A percentile compares a stretch with the other conserved stretches of the same genome.
Evolutionary conservation across 1,140 invertebrate species (phyloP).

Genomic region (Melipona quadrifasciata): DNA sequence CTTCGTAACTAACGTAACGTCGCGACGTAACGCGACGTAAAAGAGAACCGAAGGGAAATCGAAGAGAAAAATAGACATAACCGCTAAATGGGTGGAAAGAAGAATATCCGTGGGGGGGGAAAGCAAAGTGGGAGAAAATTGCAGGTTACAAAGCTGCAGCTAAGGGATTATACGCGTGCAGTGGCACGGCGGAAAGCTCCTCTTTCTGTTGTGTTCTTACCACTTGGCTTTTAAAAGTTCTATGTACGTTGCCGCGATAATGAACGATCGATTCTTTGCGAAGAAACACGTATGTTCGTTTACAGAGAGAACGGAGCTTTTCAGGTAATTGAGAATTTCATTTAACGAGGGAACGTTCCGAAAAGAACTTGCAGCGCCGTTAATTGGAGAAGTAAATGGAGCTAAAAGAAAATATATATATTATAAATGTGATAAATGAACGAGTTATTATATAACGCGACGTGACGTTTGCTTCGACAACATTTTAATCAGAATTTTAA

Average conservation of each 20-base stretch:
- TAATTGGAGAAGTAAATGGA: neutral
- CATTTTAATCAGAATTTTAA: too few relatives aligned
- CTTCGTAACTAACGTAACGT: too few relatives aligned
- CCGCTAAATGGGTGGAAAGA: neutral
- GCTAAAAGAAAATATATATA: neutral
- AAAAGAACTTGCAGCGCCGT: neutral
- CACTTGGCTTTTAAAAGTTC: conserved; percentile 39
- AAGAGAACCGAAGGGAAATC: too few relatives aligned
- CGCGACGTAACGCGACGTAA: too few relatives aligned
- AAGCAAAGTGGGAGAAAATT: neutral
- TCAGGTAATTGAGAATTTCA: conserved; percentile 8
- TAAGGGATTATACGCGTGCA: conserved; percentile 10
- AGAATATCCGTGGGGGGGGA: neutral
- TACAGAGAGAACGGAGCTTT: neutral
- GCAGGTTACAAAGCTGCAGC: neutral
- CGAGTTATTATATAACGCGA: too few relatives aligned
- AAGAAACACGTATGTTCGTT: conserved; percentile 29
- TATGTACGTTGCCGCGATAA: conserved; percentile 13
- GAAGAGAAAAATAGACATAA: neutral
- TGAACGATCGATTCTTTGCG: conserved; percentile 22
- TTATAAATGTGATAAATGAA: neutral
- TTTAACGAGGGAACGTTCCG: neutral
- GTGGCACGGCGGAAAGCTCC: neutral
- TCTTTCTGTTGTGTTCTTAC: neutral
- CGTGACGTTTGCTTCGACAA: too few relatives aligned